A percentile compares a stretch with the other conserved stretches of the same genome.
Evolutionary conservation across 2,888 invertebrate genomes (phyloP).

Genomic region (Pyrochroa serraticornis): DNA sequence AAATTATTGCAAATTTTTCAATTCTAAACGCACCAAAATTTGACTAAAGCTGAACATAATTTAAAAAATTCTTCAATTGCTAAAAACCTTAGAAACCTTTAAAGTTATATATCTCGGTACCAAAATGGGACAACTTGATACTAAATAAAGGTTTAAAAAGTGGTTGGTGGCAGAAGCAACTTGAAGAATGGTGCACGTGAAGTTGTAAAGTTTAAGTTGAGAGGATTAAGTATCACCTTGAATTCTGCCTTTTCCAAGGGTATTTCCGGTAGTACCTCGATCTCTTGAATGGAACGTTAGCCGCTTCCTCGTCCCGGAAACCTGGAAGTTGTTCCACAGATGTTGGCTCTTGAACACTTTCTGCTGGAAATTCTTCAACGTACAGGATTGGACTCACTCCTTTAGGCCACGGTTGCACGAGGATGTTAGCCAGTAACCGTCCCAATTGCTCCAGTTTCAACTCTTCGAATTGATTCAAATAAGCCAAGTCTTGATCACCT

Average conservation of each 20-base stretch:
- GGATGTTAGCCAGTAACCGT: conserved; percentile 33
- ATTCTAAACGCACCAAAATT: no score
- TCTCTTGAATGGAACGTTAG: conserved; percentile 54
- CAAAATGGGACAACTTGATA: no score
- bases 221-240: conserved; percentile 31
- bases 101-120: no score
- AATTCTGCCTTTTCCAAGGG: conserved; percentile 68
- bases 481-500: neutral
- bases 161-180: neutral
- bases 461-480: conserved; percentile 25
- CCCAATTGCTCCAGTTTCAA: conserved; percentile 35
- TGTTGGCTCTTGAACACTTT: conserved; percentile 3
- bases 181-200: no score
- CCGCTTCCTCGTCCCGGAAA: conserved; percentile 3
- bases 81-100: no score
- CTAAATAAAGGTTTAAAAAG: no score
- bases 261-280: conserved; percentile 67
- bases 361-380: conserved; percentile 44
- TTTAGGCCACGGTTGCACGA: conserved; percentile 51
- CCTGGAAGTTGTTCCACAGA: conserved; percentile 5
- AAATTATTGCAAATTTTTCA: no score
- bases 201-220: no score
- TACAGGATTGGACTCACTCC: conserved; percentile 52
- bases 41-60: no score
- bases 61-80: no score